phyloP scores from a whole-genome alignment of 2,797 vertebrate species.

The Pempheris klunzingeri region DNA sequence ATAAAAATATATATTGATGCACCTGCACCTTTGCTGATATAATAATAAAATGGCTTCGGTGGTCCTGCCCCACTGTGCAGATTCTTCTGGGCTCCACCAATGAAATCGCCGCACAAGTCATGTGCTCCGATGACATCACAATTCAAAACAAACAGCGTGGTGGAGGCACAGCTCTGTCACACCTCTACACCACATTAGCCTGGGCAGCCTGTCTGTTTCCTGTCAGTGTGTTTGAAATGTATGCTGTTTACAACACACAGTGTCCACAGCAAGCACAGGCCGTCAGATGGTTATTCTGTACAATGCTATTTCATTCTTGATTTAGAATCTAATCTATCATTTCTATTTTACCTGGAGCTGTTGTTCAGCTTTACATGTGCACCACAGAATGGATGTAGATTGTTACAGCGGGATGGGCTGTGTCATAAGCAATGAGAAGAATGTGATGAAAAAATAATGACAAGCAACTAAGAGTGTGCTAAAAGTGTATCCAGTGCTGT shows the following conservation, averaged over 20 bases:
- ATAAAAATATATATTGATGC: conserved; percentile 46
- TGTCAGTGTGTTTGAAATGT: no score
- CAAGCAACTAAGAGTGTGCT: background rate
- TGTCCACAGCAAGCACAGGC: no score
- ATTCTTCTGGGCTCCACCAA: conserved; percentile 66
- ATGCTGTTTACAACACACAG: background rate
- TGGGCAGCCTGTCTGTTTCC: background rate
- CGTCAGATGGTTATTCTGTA: background rate
- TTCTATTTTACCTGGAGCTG: background rate
- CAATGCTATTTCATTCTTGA: no score
- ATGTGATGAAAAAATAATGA: background rate
- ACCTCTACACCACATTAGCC: no score
- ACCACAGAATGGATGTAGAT: background rate
- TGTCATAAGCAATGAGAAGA: background rate
- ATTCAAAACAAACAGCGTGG: conserved; percentile 64
- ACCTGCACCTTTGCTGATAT: conserved; percentile 73
- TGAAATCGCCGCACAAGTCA: conserved; percentile 61
- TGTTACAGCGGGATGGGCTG: background rate
- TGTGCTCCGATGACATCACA: conserved; percentile 55
- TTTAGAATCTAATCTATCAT: no score
- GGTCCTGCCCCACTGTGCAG: conserved; percentile 58
- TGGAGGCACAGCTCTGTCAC: background rate
- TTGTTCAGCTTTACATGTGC: background rate
- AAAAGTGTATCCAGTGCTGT: background rate
- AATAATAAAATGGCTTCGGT: conserved; percentile 85